These are phyloP conservation scores for Apodemus sylvaticus DNA, from an alignment of 2,113 vertebrate genomes.

Conservation along the genomic window DNA sequence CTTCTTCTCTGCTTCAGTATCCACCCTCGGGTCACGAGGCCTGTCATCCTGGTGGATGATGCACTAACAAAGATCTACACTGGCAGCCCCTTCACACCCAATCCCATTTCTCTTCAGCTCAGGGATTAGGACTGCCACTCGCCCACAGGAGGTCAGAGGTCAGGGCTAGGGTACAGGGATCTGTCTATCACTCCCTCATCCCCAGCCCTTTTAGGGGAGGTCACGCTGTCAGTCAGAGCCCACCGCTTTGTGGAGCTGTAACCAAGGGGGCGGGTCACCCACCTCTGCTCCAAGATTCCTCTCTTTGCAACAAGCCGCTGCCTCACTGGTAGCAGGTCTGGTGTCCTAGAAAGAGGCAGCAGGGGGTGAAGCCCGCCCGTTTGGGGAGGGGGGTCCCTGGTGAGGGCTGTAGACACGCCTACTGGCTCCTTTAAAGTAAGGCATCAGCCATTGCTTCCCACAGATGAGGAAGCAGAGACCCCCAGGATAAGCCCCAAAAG, in stretches of 20 bases:
- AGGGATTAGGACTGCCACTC: constrained; percentile 38
- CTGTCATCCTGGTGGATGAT: neutral
- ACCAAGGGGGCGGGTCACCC: constrained; percentile 73
- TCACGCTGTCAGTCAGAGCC: constrained; percentile 74
- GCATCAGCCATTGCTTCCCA: constrained; percentile 1
- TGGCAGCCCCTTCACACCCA: neutral
- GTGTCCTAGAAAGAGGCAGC: constrained; percentile 53
- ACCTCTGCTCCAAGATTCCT: constrained; percentile 71
- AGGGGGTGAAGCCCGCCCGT: neutral
- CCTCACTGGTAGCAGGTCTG: constrained; percentile 20
- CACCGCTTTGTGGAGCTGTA: constrained; percentile 70
- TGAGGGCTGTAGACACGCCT: constrained; percentile 41
- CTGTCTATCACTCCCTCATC: constrained; percentile 72
- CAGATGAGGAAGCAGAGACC: neutral
- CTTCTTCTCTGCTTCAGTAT: neutral
- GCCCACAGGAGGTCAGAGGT: constrained; percentile 75
- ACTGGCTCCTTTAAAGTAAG: constrained; percentile 16
- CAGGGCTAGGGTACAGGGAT: constrained; percentile 60
- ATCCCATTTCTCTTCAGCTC: constrained; percentile 41
- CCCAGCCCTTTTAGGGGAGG: constrained; percentile 17
- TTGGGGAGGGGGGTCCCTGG: constrained; percentile 51
- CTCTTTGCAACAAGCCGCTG: constrained; percentile 13
- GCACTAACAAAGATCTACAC: neutral
- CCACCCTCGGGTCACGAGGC: neutral
- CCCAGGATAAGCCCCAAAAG: neutral